Percentiles rank a stretch among this genome's conserved stretches.
Evolutionary conservation across 2,888 invertebrate species (phyloP).

Genomic region (Syrphus vitripennis): DNA sequence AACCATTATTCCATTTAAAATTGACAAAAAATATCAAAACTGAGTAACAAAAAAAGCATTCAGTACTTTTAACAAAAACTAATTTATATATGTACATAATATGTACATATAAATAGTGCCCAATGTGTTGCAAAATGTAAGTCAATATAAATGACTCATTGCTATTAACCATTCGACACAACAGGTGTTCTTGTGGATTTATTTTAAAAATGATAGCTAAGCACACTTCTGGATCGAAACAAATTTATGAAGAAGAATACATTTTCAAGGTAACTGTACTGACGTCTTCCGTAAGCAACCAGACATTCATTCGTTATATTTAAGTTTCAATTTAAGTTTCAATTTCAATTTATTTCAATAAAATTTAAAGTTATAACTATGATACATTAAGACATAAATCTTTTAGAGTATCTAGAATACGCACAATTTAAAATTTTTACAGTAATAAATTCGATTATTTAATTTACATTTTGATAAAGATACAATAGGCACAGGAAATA

Average conservation of each 20-base stretch:
- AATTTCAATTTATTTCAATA: too few species aligned
- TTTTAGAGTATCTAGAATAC: too few species aligned
- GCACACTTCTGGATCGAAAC: neutral
- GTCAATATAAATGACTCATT: neutral
- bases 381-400: too few species aligned
- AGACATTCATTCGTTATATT: neutral
- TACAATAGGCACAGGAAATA: too few species aligned
- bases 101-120: too few species aligned
- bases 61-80: neutral
- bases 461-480: too few species aligned
- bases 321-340: too few species aligned
- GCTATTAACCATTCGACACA: neutral
- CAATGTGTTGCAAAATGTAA: neutral
- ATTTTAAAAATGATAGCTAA: neutral
- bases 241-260: neutral
- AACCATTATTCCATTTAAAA: too few species aligned
- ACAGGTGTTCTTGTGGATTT: neutral
- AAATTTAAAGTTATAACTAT: too few species aligned
- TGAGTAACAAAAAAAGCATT: neutral
- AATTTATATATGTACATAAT: neutral
- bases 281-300: neutral
- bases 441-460: too few species aligned
- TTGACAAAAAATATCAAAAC: neutral
- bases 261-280: neutral
- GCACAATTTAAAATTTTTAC: too few species aligned